A percentile compares a stretch with the other conserved stretches of the same genome.
phyloP scores from a whole-genome alignment of 2,888 invertebrate species.

The Teinopalpus imperialis region DNA sequence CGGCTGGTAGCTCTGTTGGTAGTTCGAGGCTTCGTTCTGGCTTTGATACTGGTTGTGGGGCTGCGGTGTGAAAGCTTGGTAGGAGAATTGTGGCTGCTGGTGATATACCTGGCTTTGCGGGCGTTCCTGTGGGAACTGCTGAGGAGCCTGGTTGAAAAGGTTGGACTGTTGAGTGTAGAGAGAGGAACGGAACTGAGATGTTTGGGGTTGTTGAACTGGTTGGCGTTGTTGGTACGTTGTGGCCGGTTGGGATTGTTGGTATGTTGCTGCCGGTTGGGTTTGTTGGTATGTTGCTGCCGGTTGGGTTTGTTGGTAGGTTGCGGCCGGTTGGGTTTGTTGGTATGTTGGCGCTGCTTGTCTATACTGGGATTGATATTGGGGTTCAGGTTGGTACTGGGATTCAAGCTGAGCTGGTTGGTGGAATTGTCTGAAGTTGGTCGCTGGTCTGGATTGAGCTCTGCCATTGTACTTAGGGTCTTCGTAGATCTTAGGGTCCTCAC shows the following conservation, averaged over 20 bases:
- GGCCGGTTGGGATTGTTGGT: slow-evolving; percentile 36
- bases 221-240: slow-evolving; percentile 35
- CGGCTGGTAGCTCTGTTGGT: slow-evolving; percentile 45
- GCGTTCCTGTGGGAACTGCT: slow-evolving; percentile 56
- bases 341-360: slow-evolving; percentile 41
- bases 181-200: slow-evolving; percentile 43
- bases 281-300: slow-evolving; percentile 37
- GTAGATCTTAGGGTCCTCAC: slow-evolving; percentile 91
- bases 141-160: slow-evolving; percentile 56
- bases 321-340: slow-evolving; percentile 39
- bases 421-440: slow-evolving; percentile 48
- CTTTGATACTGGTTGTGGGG: slow-evolving; percentile 52
- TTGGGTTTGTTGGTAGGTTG: slow-evolving; percentile 35
- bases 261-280: slow-evolving; percentile 30
- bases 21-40: slow-evolving; percentile 41
- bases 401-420: slow-evolving; percentile 42
- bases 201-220: slow-evolving; percentile 30
- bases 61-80: slow-evolving; percentile 62
- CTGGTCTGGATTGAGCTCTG: slow-evolving; percentile 47
- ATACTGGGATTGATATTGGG: too few species aligned
- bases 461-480: slow-evolving; percentile 85
- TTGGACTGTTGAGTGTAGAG: slow-evolving; percentile 43
- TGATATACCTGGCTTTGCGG: slow-evolving; percentile 70
- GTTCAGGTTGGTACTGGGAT: slow-evolving; percentile 35
- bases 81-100: slow-evolving; percentile 68